phyloP scores from a whole-genome alignment of 1,140 invertebrate species.

The Hirudo medicinalis region DNA sequence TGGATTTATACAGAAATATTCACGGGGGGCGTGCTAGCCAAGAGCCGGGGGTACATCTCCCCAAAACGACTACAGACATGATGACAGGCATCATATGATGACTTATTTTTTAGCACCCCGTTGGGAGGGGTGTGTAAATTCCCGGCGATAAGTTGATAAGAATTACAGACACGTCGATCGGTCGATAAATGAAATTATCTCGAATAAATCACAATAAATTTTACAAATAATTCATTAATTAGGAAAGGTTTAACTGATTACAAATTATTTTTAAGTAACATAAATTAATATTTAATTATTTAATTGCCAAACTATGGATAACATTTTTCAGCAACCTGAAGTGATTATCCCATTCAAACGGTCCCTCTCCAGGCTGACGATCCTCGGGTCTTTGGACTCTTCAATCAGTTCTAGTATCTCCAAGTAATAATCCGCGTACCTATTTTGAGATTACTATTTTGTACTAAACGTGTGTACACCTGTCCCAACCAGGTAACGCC shows the following conservation, averaged over 20 bases:
- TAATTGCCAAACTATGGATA: too few species aligned
- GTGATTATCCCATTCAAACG: slow-evolving; percentile 13
- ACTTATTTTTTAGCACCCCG: too few species aligned
- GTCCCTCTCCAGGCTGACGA: slow-evolving; percentile 3
- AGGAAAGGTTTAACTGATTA: too few species aligned
- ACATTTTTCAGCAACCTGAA: not conserved
- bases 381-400: not conserved
- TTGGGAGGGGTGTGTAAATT: too few species aligned
- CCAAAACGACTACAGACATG: not conserved
- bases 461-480: not conserved
- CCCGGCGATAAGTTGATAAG: too few species aligned
- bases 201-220: too few species aligned
- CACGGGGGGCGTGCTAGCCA: not conserved
- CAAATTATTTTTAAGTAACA: too few species aligned
- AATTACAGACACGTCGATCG: too few species aligned
- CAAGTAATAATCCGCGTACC: slow-evolving; percentile 13
- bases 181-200: too few species aligned
- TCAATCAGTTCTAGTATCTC: slow-evolving; percentile 14
- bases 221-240: too few species aligned
- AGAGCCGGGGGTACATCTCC: not conserved
- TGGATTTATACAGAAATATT: too few species aligned
- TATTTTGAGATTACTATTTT: not conserved
- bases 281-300: too few species aligned
- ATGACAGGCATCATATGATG: not conserved
- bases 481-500: not conserved